Evolutionary conservation across 2,888 invertebrate genomes (phyloP).

Genomic region (Pterobdella sp.): DNA sequence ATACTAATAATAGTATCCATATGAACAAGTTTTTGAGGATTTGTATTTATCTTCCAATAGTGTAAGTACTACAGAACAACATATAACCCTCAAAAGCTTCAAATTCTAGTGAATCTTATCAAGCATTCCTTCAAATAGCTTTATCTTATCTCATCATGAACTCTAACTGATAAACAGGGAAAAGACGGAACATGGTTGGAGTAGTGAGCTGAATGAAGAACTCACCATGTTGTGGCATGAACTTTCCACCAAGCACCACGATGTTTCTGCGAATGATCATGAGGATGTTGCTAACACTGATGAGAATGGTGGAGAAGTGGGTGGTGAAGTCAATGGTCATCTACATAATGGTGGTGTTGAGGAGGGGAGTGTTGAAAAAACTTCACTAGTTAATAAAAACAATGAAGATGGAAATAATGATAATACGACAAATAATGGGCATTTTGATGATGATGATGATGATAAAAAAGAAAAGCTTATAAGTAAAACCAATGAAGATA

Average conservation of each 20-base stretch:
- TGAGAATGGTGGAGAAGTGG: not conserved
- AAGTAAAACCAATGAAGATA: not conserved
- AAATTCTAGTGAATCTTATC: no score
- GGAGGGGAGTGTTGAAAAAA: not conserved
- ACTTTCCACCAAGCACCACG: not conserved
- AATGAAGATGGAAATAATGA: not conserved
- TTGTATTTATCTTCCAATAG: no score
- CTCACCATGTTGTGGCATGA: conserved; percentile 1
- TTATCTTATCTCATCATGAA: no score
- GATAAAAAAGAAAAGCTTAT: not conserved
- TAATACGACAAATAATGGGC: not conserved
- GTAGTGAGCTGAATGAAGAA: not conserved
- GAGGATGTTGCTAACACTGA: no score
- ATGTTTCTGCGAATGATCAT: no score
- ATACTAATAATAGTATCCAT: no score
- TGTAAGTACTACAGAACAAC: no score
- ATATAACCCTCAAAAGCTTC: no score
- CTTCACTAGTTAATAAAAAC: not conserved
- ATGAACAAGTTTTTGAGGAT: no score
- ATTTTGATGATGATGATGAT: not conserved
- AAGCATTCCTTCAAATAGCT: no score
- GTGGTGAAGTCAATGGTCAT: not conserved
- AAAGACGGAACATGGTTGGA: not conserved
- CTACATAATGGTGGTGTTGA: not conserved
- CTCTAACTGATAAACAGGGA: not conserved